Evolutionary conservation across 2,888 invertebrate genomes (phyloP).

Genomic region (Heliconius charithonia): DNA sequence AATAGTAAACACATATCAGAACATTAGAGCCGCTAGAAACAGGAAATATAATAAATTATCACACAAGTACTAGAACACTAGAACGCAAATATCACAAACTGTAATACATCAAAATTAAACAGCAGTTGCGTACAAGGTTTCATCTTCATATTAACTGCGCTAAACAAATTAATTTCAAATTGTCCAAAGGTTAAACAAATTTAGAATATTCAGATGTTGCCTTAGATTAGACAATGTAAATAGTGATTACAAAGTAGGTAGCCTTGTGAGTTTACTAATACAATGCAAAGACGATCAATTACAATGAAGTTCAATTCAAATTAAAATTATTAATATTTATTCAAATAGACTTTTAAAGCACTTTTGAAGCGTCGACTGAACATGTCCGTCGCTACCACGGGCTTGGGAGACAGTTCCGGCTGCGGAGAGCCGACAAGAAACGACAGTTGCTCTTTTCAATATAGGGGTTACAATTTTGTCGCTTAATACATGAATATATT

Average conservation of each 20-base stretch:
- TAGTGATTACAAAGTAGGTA: background rate
- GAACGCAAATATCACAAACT: background rate
- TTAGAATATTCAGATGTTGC: background rate
- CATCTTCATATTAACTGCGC: background rate
- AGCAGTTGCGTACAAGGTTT: slow-evolving; percentile 12
- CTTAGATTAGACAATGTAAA: background rate
- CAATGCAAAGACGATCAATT: background rate
- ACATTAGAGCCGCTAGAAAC: background rate
- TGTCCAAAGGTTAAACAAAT: background rate
- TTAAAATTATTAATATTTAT: too few relatives aligned
- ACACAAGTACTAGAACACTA: background rate
- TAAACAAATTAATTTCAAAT: slow-evolving; percentile 2
- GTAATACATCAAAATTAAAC: slow-evolving; percentile 13
- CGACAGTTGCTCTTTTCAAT: too few relatives aligned
- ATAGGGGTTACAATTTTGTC: too few relatives aligned
- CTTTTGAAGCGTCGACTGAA: too few relatives aligned
- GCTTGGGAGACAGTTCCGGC: too few relatives aligned
- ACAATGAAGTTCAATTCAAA: background rate
- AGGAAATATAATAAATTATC: background rate
- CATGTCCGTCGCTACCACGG: too few relatives aligned
- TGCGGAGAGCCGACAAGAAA: too few relatives aligned
- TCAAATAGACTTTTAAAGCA: too few relatives aligned
- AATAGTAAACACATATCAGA: background rate
- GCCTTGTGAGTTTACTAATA: background rate
- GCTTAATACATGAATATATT: too few relatives aligned